These are phyloP conservation scores for Globia sparganii DNA, from an alignment of 2,888 invertebrate species.

Conservation along the genomic window DNA sequence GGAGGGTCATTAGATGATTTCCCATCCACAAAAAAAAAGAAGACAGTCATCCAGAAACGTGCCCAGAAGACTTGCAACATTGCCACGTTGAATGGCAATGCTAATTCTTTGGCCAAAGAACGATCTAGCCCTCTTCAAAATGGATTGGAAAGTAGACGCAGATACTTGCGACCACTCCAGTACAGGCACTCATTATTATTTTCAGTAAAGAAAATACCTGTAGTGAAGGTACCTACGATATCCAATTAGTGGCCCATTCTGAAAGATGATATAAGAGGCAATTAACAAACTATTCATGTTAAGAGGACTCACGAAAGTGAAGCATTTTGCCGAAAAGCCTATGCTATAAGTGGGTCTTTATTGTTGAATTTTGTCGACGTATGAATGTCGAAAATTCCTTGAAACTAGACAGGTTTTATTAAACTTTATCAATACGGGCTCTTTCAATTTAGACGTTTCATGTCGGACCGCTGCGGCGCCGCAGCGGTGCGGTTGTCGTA, in stretches of 20 bases:
- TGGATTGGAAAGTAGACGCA: not conserved
- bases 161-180: not conserved
- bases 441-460: no score
- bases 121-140: no score
- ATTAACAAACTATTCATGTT: constrained; percentile 49
- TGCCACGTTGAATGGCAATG: no score
- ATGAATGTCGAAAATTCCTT: not conserved
- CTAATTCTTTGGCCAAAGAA: no score
- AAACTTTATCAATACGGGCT: no score
- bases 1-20: no score
- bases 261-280: constrained; percentile 28
- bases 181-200: not conserved
- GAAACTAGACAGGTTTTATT: not conserved
- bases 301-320: constrained; percentile 1
- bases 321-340: not conserved
- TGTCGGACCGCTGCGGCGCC: no score
- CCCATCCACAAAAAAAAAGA: no score
- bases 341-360: not conserved
- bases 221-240: constrained; percentile 8
- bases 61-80: no score
- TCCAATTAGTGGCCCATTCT: constrained; percentile 48
- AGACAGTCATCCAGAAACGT: no score
- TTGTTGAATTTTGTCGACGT: not conserved
- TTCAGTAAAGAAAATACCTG: constrained; percentile 4
- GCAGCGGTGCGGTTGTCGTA: no score